Conservation (phyloP, 2,113 vertebrate genomes). For the Ranitomeya imitator region DNA sequence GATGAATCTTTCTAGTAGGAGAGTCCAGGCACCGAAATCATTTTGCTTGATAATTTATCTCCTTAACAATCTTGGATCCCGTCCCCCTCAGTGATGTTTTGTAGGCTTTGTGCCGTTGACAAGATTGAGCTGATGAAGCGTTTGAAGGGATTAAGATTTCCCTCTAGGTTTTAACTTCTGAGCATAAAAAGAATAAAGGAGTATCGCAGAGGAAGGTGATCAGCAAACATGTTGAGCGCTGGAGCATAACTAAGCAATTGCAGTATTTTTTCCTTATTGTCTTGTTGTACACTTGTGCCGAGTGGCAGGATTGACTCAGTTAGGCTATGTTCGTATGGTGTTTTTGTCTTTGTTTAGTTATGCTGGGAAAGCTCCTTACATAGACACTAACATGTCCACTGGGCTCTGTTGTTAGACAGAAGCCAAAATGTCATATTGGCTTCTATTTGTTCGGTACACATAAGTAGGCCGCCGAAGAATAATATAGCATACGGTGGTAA, state of each 20-base stretch:
- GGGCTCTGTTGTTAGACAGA: too few relatives aligned
- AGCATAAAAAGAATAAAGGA: constrained; percentile 5
- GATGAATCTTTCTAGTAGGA: not conserved
- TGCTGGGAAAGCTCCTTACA: too few relatives aligned
- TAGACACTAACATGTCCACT: too few relatives aligned
- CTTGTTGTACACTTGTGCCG: not conserved
- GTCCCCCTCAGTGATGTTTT: not conserved
- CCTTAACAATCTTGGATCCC: not conserved
- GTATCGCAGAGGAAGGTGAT: not conserved
- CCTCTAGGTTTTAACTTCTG: not conserved
- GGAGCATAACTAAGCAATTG: not conserved
- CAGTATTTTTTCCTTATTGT: not conserved
- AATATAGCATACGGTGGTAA: too few relatives aligned
- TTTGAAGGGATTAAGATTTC: constrained; percentile 42
- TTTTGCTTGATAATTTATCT: not conserved
- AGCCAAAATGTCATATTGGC: too few relatives aligned
- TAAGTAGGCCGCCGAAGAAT: too few relatives aligned
- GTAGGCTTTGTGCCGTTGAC: constrained; percentile 30
- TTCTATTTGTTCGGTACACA: too few relatives aligned
- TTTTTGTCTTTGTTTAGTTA: too few relatives aligned
- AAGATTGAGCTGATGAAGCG: constrained; percentile 15
- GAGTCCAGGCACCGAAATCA: not conserved
- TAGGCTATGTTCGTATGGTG: too few relatives aligned
- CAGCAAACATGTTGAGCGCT: not conserved
- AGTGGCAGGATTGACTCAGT: not conserved